Conservation (phyloP, 2,888 invertebrate genomes). For the Acanthosepion esculentum region DNA sequence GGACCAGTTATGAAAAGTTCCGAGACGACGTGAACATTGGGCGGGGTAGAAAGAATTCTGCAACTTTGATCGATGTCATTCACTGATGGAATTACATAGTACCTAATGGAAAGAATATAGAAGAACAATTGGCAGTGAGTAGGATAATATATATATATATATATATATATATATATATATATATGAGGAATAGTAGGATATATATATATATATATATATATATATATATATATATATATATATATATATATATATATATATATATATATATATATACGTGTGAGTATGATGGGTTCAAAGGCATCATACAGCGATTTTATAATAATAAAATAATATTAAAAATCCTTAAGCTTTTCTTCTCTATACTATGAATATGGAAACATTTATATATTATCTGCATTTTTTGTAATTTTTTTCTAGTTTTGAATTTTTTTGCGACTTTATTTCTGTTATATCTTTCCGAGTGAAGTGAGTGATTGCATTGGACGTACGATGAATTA, state of each 20-base stretch:
- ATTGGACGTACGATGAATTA: not conserved
- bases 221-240: no score
- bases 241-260: no score
- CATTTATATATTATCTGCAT: not conserved
- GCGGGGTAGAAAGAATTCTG: not conserved
- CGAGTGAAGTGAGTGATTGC: not conserved
- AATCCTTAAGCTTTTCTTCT: not conserved
- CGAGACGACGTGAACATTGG: not conserved
- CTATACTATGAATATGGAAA: not conserved
- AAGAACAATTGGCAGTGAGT: no score
- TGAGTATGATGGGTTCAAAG: not conserved
- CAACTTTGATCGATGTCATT: not conserved
- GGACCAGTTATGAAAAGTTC: constrained; percentile 33
- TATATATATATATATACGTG: no score
- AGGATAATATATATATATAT: no score
- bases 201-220: no score
- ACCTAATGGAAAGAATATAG: not conserved
- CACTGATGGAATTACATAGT: not conserved
- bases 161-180: no score
- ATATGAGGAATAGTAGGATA: no score
- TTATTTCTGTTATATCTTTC: not conserved
- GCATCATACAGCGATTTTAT: not conserved
- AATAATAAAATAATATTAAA: not conserved
- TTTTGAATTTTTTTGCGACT: not conserved
- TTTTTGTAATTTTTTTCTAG: not conserved